A percentile compares a stretch with the other conserved stretches of the same genome.
These are phyloP conservation scores for Diadegma fenestrale DNA, from an alignment of 2,888 invertebrate species.

Conservation along the genomic window DNA sequence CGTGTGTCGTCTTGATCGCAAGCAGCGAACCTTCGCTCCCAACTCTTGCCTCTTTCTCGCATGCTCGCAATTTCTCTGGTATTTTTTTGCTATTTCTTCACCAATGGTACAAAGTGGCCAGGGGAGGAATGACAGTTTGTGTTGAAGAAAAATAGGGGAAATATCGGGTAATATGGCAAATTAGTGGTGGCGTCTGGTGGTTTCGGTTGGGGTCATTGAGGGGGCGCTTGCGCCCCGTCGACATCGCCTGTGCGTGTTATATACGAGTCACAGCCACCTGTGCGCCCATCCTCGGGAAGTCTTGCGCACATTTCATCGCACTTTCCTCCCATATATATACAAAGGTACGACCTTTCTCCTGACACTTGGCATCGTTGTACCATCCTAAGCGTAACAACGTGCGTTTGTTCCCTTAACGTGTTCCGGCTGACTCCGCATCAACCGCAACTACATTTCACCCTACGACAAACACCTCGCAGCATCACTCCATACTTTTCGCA, in stretches of 20 bases:
- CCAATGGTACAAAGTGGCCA: constrained; percentile 13
- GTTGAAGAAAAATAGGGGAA: constrained; percentile 26
- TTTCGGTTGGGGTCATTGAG: constrained; percentile 38
- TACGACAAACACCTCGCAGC: not conserved
- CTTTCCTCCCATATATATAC: constrained; percentile 77
- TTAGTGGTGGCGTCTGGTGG: constrained; percentile 23
- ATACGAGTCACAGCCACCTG: constrained; percentile 75
- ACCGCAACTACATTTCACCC: not conserved
- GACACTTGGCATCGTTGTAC: constrained; percentile 79
- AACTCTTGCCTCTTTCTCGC: not conserved
- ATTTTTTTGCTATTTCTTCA: not conserved
- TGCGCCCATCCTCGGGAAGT: constrained; percentile 69
- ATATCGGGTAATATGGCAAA: constrained; percentile 50
- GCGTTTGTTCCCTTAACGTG: constrained; percentile 18
- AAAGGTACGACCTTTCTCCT: constrained; percentile 72
- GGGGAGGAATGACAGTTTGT: not conserved
- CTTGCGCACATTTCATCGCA: constrained; percentile 68
- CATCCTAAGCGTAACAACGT: constrained; percentile 70
- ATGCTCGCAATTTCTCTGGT: not conserved
- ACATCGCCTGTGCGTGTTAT: constrained; percentile 69
- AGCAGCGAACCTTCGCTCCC: not conserved
- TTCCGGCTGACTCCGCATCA: not conserved
- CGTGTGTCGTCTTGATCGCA: constrained; percentile 21
- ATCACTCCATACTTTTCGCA: not conserved
- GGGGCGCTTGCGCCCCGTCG: constrained; percentile 75